Percentiles rank a stretch among this genome's conserved stretches.
Evolutionary conservation across 2,113 vertebrate genomes (phyloP).

Genomic region (Pleuronectes platessa): DNA sequence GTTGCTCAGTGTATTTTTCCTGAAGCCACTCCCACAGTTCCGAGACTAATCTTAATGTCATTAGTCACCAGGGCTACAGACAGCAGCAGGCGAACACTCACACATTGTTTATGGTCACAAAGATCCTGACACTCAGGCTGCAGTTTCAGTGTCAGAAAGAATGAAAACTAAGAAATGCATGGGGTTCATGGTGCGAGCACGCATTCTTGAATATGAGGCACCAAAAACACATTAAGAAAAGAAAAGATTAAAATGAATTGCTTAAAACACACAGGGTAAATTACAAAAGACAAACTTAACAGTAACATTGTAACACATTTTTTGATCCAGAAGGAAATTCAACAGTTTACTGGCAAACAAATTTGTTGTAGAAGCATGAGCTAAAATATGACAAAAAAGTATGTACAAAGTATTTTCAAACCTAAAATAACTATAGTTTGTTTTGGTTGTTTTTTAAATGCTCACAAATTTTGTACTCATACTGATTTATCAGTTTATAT

Average conservation of each 20-base stretch:
- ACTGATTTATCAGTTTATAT: no score
- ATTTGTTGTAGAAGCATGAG: not conserved
- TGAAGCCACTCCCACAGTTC: constrained; percentile 54
- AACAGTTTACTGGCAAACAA: not conserved
- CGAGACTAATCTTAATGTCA: constrained; percentile 64
- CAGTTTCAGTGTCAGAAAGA: constrained; percentile 31
- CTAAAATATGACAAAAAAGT: no score
- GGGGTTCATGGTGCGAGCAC: not conserved
- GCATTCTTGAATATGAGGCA: not conserved
- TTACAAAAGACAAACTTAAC: no score
- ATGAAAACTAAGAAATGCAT: not conserved
- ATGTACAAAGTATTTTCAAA: no score
- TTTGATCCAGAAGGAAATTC: no score
- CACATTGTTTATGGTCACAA: constrained; percentile 41
- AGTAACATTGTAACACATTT: no score
- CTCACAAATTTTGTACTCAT: no score
- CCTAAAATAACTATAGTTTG: no score
- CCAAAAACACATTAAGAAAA: not conserved
- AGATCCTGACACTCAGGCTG: constrained; percentile 24
- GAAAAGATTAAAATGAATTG: not conserved
- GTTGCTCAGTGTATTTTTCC: constrained; percentile 42
- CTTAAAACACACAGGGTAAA: not conserved
- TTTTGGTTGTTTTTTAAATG: no score
- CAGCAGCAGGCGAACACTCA: constrained; percentile 22
- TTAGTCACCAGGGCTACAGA: constrained; percentile 60